A percentile compares a stretch with the other conserved stretches of the same genome.
phyloP scores from a whole-genome alignment of 2,113 vertebrate species.

The Bufo bufo region DNA sequence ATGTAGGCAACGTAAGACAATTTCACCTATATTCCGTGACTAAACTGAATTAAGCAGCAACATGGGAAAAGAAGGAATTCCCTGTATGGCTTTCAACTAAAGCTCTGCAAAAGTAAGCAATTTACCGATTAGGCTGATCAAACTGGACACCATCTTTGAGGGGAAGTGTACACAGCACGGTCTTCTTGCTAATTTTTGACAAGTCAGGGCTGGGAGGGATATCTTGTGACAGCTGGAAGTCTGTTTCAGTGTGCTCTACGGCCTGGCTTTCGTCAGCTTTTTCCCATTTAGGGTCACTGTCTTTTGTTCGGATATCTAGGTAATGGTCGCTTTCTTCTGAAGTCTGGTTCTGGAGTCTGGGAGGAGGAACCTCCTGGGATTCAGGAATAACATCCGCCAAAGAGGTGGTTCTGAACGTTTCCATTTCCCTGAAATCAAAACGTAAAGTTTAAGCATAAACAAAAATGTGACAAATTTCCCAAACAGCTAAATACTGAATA shows the following conservation, averaged over 20 bases:
- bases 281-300: constrained; percentile 67
- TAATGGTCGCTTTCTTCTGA: constrained; percentile 83
- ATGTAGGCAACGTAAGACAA: too few relatives aligned
- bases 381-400: constrained; percentile 70
- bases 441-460: not conserved
- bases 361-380: constrained; percentile 66
- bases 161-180: constrained; percentile 63
- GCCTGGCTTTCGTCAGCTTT: constrained; percentile 68
- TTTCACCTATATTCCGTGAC: too few relatives aligned
- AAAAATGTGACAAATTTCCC: not conserved
- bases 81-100: not conserved
- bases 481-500: not conserved
- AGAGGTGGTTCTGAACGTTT: constrained; percentile 82
- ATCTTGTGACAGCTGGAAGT: constrained; percentile 73
- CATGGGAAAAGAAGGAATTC: too few relatives aligned
- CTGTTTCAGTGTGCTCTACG: constrained; percentile 62
- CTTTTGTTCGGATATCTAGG: constrained; percentile 78
- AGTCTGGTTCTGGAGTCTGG: constrained; percentile 70
- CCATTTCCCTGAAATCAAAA: constrained; percentile 84
- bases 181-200: constrained; percentile 73
- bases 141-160: constrained; percentile 81
- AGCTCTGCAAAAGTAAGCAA: constrained; percentile 15
- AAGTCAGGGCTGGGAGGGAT: constrained; percentile 64
- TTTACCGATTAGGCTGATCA: constrained; percentile 94
- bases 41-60: too few relatives aligned